A percentile compares a stretch with the other conserved stretches of the same genome.
Evolutionary conservation across 2,113 vertebrate genomes (phyloP).

Genomic region (Eretmochelys imbricata): DNA sequence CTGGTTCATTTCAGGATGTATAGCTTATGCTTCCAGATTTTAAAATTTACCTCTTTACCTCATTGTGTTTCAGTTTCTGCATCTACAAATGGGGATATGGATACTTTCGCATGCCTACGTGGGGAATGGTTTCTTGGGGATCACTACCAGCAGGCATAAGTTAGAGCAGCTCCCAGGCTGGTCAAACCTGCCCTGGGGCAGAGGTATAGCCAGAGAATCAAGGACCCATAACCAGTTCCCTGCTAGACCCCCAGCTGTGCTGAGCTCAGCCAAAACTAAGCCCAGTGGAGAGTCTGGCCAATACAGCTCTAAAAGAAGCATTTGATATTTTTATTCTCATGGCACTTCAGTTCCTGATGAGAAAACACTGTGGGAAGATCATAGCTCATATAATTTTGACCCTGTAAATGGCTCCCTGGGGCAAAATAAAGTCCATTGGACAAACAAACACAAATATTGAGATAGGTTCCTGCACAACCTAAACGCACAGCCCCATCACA

Average conservation of each 20-base stretch:
- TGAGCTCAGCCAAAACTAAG: neutral
- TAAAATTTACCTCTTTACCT: neutral
- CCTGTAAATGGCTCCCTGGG: neutral
- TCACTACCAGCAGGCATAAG: neutral
- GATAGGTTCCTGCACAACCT: neutral
- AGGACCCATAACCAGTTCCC: neutral
- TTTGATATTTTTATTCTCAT: neutral
- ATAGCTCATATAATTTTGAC: neutral
- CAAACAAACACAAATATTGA: neutral
- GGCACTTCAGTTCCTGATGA: neutral
- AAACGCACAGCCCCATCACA: neutral
- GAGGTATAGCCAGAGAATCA: constrained; percentile 6
- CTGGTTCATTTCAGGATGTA: neutral
- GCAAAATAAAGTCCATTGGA: neutral
- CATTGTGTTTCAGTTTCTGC: neutral
- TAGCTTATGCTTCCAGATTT: neutral
- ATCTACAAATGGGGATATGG: constrained; percentile 4
- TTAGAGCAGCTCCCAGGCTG: neutral
- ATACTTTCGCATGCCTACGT: neutral
- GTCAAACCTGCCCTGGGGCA: neutral
- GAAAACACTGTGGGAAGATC: neutral
- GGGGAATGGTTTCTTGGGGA: neutral
- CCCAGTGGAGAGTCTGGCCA: neutral
- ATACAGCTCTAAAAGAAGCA: neutral
- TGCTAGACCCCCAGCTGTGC: neutral